Evolutionary conservation across 1,140 invertebrate species (phyloP).

Genomic region (Sarcophaga bullata): DNA sequence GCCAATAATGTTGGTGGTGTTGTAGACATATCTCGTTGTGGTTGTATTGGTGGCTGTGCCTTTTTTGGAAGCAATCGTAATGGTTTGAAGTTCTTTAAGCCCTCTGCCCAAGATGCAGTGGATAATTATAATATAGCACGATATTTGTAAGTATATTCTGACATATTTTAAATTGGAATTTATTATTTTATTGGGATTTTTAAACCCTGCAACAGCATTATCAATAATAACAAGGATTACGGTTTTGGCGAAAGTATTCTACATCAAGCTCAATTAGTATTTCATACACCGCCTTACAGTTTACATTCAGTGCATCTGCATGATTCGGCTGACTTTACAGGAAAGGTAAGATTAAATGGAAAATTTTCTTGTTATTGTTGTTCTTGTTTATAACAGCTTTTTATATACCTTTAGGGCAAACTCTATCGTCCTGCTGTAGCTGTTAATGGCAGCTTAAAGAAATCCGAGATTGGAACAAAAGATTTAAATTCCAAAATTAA

Average conservation of each 20-base stretch:
- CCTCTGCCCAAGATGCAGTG: conserved; percentile 78
- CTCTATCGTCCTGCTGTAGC: conserved; percentile 55
- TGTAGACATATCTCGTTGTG: conserved; percentile 75
- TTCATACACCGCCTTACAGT: conserved; percentile 88
- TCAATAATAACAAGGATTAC: conserved; percentile 69
- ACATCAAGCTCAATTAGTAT: conserved; percentile 87
- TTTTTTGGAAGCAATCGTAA: conserved; percentile 94
- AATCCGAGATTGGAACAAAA: conserved; percentile 52
- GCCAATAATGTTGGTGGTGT: conserved; percentile 49
- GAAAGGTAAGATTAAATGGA: conserved; percentile 46
- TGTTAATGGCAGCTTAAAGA: conserved; percentile 59
- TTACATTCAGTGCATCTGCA: conserved; percentile 81
- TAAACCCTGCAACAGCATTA: conserved; percentile 50
- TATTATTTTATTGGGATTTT: background rate
- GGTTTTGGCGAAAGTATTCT: conserved; percentile 95
- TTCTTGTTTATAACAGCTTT: background rate
- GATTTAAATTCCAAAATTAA: conserved; percentile 58
- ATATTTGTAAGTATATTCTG: conserved; percentile 69
- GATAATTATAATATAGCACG: conserved; percentile 86
- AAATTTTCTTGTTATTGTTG: no score
- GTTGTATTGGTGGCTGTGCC: conserved; percentile 92
- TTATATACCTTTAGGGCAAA: conserved; percentile 47
- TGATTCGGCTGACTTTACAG: conserved; percentile 68
- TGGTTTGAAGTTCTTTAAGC: conserved; percentile 88
- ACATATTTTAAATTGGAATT: background rate